Conservation (phyloP, 2,797 vertebrate species). For the Pangasius djambal region DNA sequence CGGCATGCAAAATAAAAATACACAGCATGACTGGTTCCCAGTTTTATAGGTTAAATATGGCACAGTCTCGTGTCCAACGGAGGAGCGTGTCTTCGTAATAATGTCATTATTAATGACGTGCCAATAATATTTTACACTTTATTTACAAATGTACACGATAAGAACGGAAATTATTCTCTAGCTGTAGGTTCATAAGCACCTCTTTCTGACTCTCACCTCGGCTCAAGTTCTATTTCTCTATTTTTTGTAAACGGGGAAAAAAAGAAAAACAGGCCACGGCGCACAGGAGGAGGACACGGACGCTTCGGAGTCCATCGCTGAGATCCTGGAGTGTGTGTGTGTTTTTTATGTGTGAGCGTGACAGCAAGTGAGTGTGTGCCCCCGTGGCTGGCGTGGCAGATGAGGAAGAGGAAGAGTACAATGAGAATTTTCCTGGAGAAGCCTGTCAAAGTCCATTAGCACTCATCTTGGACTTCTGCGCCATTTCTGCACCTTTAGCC, state of each 20-base stretch:
- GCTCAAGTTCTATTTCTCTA: not conserved
- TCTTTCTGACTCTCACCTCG: not conserved
- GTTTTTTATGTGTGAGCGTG: not conserved
- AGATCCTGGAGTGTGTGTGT: conserved; percentile 16
- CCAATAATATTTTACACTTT: conserved; percentile 68
- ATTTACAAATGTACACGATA: conserved; percentile 80
- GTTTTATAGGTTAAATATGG: conserved; percentile 40
- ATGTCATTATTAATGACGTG: conserved; percentile 53
- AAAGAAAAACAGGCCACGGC: not conserved
- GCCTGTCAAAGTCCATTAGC: conserved; percentile 75
- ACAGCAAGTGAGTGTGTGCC: not conserved
- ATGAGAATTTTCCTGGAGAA: conserved; percentile 16
- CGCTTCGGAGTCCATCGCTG: not conserved
- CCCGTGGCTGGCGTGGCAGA: not conserved
- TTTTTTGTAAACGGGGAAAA: not conserved
- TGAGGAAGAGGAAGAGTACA: not conserved
- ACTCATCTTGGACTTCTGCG: conserved; percentile 79
- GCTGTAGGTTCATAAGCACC: not conserved
- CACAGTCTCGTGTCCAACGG: conserved; percentile 68
- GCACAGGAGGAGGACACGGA: no score
- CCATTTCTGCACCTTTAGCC: conserved; percentile 77
- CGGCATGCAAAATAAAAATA: not conserved
- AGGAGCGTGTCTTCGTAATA: conserved; percentile 60
- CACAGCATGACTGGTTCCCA: not conserved
- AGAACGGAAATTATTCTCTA: not conserved